Base-by-base conservation (phyloP, 2,113 vertebrate genomes). In the Zapornia atra region DNA sequence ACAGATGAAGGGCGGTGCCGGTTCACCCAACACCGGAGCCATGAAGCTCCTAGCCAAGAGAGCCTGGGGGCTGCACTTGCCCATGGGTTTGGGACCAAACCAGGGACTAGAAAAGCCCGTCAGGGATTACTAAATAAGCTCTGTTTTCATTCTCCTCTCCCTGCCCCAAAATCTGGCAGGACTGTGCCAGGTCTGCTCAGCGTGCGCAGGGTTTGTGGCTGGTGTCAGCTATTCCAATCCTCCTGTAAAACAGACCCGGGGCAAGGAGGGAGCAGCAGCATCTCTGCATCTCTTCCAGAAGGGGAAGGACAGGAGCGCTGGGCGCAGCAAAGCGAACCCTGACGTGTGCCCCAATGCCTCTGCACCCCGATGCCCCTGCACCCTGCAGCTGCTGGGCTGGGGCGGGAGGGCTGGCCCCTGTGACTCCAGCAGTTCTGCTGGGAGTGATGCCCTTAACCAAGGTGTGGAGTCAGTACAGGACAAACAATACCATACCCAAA, bases 321-420 rank as follows among this genome's bases (percentile, higher is more conserved):
- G 33, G 44, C 53, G 11, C 29, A 11, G 22, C 14, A 4, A 1
- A 11, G 16, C 2, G 12, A 42, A 31, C 33, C 5, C 22, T 7
- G n/a, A 42, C 21, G 24, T 36, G 2, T 21, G 38, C 5, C 22
- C 16, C 2, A 2, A 10, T 18, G 33, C 1, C 20, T 9, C 50
- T 18, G 36, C 33, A 6, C 24, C 76, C 42, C 10, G 5, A 10
- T 18, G 33, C 1, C 20, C 11, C 50, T 18, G 36, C 33, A 6
- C 24, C 76, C 42, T 8, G 5, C 42, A 34, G 57, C 60, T 16
- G 4, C 38, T 15, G 3, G n/a, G 38, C 33, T 20, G 38, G 3
- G 21, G 36, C 1, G 0, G 22, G 2, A 21, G 51, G 61, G 61
- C 53, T 34, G 53, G 33, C 12, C 28, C 28, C 48, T 48, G 48